Base-by-base conservation (phyloP, 2,113 vertebrate genomes). In the Tachycineta bicolor region DNA sequence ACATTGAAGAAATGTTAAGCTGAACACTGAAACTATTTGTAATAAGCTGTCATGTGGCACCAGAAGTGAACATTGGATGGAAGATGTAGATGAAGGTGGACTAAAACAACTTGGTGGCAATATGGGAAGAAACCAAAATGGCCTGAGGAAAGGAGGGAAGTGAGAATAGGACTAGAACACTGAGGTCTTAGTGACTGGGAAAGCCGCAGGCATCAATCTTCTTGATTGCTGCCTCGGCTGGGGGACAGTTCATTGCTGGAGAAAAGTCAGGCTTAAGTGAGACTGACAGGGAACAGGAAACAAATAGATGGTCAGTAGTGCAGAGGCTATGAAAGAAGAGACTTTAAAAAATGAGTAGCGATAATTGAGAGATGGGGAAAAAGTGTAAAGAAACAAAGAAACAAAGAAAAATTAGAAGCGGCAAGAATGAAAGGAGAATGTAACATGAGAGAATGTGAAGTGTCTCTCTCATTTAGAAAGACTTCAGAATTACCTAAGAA, bases 211-310 rank as follows among this genome's bases (percentile, higher is more conserved):
- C 70, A 89, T 76, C 85, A 71, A 92, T 95, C 74, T 90, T 55
- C 55, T 46, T 84, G 89, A 90, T 39, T 82, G 37, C 50, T 87
- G 60, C 64, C 28, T 82, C 68, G 63, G 22, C 60, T 73, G 49
- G 14, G 33, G 44, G 20, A 92, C 65, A 87, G 87, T 37, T 87
- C 44, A 34, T 8, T 15, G 44, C 62, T 89, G 67, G 79, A 87
- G 77, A 47, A 90, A 86, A 94, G 76, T n/a, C 78, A 87, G 41
- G 49, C 13, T 95, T 89, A 82, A 94, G 50, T 63, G 76, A 87
- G 91, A 94, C 47, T 91, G 91, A 84, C 69, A 79, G 49, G n/a
- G 21, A 92, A 92, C 16, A 56, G 60, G 58, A 94, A 93, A 89
- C 44, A 96, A 94, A 89, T 26, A 87, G 77, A 58, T 76, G 65